phyloP scores from a whole-genome alignment of 1,140 invertebrate genomes.

The Diachasmimorpha longicaudata region DNA sequence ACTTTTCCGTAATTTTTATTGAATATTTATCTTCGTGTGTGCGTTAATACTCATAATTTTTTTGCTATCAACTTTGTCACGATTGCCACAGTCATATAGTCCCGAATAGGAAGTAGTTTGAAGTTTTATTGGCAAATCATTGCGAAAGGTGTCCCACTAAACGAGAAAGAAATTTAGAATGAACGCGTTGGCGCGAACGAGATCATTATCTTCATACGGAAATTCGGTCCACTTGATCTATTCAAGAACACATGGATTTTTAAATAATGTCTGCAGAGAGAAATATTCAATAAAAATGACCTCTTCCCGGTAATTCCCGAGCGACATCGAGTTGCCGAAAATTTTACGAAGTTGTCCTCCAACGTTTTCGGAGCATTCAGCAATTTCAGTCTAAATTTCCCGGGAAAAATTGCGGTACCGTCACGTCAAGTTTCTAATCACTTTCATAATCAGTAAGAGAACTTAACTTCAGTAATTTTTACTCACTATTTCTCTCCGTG shows the following conservation, averaged over 20 bases:
- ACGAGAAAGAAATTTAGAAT: slow-evolving; percentile 5
- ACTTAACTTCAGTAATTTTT: too few species aligned
- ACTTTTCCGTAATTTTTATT: background rate
- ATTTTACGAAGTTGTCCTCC: too few species aligned
- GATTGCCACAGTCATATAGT: slow-evolving; percentile 19
- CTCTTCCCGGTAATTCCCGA: too few species aligned
- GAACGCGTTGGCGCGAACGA: slow-evolving; percentile 24
- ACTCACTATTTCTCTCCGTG: too few species aligned
- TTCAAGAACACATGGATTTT: slow-evolving; percentile 5
- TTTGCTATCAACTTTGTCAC: background rate
- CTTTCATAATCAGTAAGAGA: too few species aligned
- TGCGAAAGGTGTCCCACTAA: slow-evolving; percentile 15
- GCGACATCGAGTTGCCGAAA: too few species aligned
- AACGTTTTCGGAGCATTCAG: too few species aligned
- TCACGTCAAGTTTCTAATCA: too few species aligned
- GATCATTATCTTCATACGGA: slow-evolving; percentile 34
- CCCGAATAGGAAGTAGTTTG: slow-evolving; percentile 16
- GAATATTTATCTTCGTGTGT: background rate
- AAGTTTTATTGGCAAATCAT: slow-evolving; percentile 15
- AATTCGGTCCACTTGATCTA: slow-evolving; percentile 31
- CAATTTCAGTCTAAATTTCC: too few species aligned
- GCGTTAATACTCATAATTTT: background rate
- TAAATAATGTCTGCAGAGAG: too few species aligned
- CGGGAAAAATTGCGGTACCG: too few species aligned
- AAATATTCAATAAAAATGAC: too few species aligned